Evolutionary conservation across 2,888 invertebrate genomes (phyloP).

Genomic region (Lobophora halterata): DNA sequence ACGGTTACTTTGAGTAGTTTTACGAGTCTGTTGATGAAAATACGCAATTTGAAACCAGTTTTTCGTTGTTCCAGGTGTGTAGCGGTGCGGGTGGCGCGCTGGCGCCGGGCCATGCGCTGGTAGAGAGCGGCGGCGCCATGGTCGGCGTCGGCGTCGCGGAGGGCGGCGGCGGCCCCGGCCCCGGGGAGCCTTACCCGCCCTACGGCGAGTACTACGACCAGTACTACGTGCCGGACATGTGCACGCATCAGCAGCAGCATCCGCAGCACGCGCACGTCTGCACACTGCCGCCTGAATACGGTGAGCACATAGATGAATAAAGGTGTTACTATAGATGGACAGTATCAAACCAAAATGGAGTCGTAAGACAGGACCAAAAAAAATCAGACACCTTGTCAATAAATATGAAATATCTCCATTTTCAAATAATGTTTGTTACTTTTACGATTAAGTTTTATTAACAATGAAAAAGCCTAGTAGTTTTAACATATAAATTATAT

Average conservation of each 20-base stretch:
- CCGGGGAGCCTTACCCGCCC: slow-evolving; percentile 64
- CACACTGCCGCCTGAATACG: slow-evolving; percentile 88
- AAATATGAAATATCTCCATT: no score
- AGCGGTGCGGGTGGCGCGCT: slow-evolving; percentile 53
- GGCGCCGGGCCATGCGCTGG: slow-evolving; percentile 64
- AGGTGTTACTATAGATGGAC: no score
- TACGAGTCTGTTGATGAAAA: not conserved
- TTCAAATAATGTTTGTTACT: no score
- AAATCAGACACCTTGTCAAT: no score
- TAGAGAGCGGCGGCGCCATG: slow-evolving; percentile 67
- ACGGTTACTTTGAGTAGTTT: no score
- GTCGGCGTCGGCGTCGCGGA: slow-evolving; percentile 76
- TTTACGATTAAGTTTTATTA: no score
- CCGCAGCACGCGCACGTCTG: slow-evolving; percentile 83
- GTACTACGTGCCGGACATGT: slow-evolving; percentile 82
- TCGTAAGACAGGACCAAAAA: no score
- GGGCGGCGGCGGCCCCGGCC: slow-evolving; percentile 60
- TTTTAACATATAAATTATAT: no score
- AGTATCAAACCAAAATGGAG: no score
- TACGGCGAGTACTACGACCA: slow-evolving; percentile 83
- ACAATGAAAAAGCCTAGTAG: no score
- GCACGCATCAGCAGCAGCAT: slow-evolving; percentile 82
- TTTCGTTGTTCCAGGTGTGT: slow-evolving; percentile 53
- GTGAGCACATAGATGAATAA: slow-evolving; percentile 82
- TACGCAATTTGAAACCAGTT: not conserved